phyloP scores from a whole-genome alignment of 2,888 invertebrate species.

The Eupeodes latifasciatus region DNA sequence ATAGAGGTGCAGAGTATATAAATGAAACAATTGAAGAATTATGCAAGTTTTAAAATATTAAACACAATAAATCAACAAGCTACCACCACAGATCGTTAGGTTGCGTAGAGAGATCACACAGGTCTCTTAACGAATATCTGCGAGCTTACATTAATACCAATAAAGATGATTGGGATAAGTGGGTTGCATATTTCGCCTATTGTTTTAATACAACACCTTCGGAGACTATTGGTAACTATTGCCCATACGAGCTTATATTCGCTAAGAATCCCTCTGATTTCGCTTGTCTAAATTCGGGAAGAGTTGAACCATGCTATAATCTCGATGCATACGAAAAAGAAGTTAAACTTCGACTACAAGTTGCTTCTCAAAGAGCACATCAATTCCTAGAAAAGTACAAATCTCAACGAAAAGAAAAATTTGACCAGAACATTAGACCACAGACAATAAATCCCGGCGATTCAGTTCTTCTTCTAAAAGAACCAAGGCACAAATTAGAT shows the following conservation, averaged over 20 bases:
- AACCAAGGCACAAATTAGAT: neutral
- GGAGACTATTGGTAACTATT: slow-evolving; percentile 1
- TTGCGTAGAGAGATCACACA: neutral
- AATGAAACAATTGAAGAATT: slow-evolving; percentile 27
- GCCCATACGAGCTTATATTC: neutral
- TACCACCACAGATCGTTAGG: slow-evolving; percentile 1
- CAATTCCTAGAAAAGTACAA: slow-evolving; percentile 8
- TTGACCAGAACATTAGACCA: neutral
- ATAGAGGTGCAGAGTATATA: slow-evolving; percentile 43
- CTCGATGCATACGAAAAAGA: neutral
- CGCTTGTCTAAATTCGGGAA: neutral
- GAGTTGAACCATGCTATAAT: neutral
- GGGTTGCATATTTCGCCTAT: slow-evolving; percentile 27
- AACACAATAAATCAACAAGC: neutral
- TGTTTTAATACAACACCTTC: slow-evolving; percentile 56
- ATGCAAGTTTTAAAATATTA: neutral
- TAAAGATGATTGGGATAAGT: slow-evolving; percentile 56
- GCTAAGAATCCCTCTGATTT: neutral
- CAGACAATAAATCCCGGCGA: neutral
- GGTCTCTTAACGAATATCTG: slow-evolving; percentile 61
- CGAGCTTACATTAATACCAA: slow-evolving; percentile 38
- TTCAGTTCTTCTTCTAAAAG: neutral
- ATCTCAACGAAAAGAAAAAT: neutral
- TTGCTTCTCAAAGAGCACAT: neutral
- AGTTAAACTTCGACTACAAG: slow-evolving; percentile 1